phyloP scores from a whole-genome alignment of 2,888 invertebrate genomes.

The Thysanoteuthis rhombus region DNA sequence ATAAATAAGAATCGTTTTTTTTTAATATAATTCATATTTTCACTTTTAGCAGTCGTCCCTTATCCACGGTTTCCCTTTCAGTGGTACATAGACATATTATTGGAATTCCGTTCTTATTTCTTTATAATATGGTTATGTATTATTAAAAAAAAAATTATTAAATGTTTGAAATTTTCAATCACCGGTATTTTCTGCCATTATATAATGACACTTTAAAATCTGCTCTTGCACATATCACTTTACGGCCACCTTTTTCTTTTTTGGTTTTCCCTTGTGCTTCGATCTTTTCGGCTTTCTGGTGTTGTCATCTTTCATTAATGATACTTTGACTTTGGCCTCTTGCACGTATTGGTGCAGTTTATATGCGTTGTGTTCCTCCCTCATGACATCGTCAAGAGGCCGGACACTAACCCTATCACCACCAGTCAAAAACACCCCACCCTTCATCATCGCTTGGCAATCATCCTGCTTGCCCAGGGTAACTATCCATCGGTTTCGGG shows the following conservation, averaged over 20 bases:
- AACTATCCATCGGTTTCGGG: constrained; percentile 22
- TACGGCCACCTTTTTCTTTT: neutral
- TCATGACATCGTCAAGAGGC: neutral
- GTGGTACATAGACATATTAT: too few species aligned
- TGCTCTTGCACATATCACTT: neutral
- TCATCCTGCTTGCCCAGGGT: neutral
- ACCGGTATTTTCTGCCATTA: neutral
- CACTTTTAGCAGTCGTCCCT: too few species aligned
- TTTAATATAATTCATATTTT: too few species aligned
- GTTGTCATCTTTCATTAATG: neutral
- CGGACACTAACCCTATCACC: neutral
- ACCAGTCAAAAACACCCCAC: neutral
- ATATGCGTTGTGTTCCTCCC: constrained; percentile 24
- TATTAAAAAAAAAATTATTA: neutral
- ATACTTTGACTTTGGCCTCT: neutral
- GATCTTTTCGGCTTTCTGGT: neutral
- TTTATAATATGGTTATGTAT: too few species aligned
- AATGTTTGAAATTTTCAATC: neutral
- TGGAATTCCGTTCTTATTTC: too few species aligned
- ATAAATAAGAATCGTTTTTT: too few species aligned
- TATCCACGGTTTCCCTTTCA: too few species aligned
- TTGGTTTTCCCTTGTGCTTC: neutral
- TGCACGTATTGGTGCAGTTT: constrained; percentile 29
- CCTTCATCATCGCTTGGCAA: neutral
- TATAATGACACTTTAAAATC: too few species aligned